Conservation (phyloP, 1,140 invertebrate genomes). For the Tetramorium alpestre region DNA sequence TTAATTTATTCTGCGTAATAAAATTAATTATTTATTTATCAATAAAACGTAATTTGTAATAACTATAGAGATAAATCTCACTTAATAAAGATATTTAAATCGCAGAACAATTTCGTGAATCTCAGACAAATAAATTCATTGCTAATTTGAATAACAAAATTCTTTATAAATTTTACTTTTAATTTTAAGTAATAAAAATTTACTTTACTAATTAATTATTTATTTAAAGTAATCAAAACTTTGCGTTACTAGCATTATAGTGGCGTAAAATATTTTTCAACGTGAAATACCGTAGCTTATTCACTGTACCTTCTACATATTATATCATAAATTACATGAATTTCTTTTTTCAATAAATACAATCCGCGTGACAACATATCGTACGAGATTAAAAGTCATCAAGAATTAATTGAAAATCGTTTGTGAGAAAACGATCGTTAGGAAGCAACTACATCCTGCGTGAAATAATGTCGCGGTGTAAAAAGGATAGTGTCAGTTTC, state of each 20-base stretch:
- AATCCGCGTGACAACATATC: neutral
- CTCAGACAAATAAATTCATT: neutral
- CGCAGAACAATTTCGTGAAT: neutral
- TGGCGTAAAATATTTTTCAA: neutral
- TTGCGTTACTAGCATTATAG: neutral
- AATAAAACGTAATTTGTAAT: neutral
- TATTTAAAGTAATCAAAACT: neutral
- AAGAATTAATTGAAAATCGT: constrained; percentile 36
- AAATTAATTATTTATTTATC: neutral
- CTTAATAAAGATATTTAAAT: neutral
- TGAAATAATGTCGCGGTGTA: constrained; percentile 5
- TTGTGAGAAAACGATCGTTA: neutral
- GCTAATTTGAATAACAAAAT: neutral
- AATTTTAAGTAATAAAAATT: neutral
- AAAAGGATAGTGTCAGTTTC: constrained; percentile 42
- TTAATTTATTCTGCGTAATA: neutral
- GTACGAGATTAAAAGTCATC: constrained; percentile 1
- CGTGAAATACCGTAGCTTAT: neutral
- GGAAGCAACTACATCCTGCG: neutral
- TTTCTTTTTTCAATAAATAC: neutral
- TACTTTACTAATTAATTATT: no score
- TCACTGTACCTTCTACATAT: neutral
- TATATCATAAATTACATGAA: neutral
- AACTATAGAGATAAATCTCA: neutral
- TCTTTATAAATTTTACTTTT: constrained; percentile 1